Conservation (phyloP, 2,797 vertebrate species). For the Schizopygopsis pylzovi region DNA sequence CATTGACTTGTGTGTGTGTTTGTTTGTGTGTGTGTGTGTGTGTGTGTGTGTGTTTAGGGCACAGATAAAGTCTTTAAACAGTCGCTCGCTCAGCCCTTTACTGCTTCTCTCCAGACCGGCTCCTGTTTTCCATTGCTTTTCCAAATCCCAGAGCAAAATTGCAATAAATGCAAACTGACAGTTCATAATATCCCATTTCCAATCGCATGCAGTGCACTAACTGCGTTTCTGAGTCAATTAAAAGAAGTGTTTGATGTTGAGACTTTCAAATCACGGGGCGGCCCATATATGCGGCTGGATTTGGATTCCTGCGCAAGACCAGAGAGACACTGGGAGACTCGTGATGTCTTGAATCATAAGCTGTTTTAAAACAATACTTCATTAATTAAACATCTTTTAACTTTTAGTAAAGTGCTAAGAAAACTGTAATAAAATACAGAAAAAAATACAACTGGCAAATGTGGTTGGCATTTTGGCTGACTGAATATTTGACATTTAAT, state of each 20-base stretch:
- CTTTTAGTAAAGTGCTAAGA: background rate
- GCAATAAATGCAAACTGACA: slow-evolving; percentile 76
- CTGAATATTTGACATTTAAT: background rate
- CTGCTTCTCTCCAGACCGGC: slow-evolving; percentile 35
- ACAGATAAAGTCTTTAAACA: slow-evolving; percentile 56
- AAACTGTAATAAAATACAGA: background rate
- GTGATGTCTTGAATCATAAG: too few relatives aligned
- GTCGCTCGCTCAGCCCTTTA: slow-evolving; percentile 34
- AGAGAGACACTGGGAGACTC: background rate
- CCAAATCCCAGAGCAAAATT: slow-evolving; percentile 62
- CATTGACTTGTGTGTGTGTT: too few relatives aligned
- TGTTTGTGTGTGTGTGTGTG: slow-evolving; percentile 27
- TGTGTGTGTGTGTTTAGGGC: slow-evolving; percentile 36
- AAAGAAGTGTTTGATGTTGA: slow-evolving; percentile 75
- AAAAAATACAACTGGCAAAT: too few relatives aligned
- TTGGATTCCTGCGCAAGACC: slow-evolving; percentile 4
- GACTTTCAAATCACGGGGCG: slow-evolving; percentile 70
- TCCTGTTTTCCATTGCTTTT: slow-evolving; percentile 52
- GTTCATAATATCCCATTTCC: slow-evolving; percentile 75
- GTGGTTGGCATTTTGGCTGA: background rate
- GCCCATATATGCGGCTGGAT: slow-evolving; percentile 55
- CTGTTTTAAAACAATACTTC: background rate
- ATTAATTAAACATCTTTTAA: background rate
- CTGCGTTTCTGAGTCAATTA: slow-evolving; percentile 77
- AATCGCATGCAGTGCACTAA: slow-evolving; percentile 70